Evolutionary conservation across 2,113 vertebrate species (phyloP).

Genomic region (Brachypodius melanocephalos): DNA sequence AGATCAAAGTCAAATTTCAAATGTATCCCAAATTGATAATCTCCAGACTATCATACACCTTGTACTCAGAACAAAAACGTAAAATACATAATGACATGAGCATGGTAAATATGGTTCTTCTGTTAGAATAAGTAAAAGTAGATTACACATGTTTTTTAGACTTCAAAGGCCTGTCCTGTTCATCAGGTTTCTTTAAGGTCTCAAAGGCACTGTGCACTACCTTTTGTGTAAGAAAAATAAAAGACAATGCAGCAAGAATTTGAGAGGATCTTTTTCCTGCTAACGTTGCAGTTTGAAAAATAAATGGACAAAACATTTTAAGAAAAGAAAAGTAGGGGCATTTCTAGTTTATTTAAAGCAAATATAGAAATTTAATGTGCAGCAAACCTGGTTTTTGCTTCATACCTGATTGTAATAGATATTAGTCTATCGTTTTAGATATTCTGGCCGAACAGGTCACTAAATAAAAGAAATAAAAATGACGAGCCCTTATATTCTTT

Average conservation of each 20-base stretch:
- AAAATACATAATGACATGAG: slow-evolving; percentile 67
- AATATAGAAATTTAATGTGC: background rate
- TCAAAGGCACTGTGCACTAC: slow-evolving; percentile 29
- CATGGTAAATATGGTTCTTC: slow-evolving; percentile 62
- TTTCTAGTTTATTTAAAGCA: background rate
- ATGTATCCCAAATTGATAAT: slow-evolving; percentile 71
- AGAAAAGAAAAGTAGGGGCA: background rate
- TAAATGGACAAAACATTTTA: background rate
- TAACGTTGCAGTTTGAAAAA: slow-evolving; percentile 51
- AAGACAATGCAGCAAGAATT: slow-evolving; percentile 18
- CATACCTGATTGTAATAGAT: background rate
- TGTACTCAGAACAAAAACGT: slow-evolving; percentile 62
- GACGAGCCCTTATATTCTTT: background rate
- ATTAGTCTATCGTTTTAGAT: background rate
- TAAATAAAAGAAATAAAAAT: background rate
- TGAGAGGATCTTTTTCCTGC: slow-evolving; percentile 41
- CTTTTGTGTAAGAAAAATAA: slow-evolving; percentile 44
- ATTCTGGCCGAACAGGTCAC: background rate
- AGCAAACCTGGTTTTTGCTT: background rate
- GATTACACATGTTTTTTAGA: slow-evolving; percentile 68
- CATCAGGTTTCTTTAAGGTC: slow-evolving; percentile 52
- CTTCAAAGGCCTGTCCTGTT: slow-evolving; percentile 66
- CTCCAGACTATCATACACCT: slow-evolving; percentile 67
- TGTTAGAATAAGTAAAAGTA: slow-evolving; percentile 69
- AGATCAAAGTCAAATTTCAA: slow-evolving; percentile 71